Evolutionary conservation across 2,113 vertebrate species (phyloP), one percentile per base, ranked within the genome.

Genomic region (Scartelaos histophorus): DNA sequence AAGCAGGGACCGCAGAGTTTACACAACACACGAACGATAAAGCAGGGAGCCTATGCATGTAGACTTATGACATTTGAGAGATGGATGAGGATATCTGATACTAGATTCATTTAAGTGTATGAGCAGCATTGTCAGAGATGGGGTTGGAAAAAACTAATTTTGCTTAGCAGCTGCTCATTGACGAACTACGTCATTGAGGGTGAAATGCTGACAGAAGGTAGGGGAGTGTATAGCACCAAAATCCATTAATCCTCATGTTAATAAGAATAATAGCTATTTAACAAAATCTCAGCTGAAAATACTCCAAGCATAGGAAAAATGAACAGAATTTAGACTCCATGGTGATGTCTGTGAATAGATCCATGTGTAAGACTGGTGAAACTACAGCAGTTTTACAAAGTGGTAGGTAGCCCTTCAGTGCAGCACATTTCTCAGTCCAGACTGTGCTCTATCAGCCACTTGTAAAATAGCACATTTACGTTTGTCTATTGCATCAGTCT

Each of bases 21-120:
- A 91, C 93, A 93, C 78, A 93, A 94, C 90, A 94, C 84, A 85
- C 78, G 88, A 66, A 71, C 24, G 74, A 85, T 83, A 70, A 86
- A 88, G 82, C 81, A 24, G 12, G 72, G 73, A 76, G 69, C 66
- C 79, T 71, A 74, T 15, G 64, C 64, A 81, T 25, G 54, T 70
- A 78, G 80, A 82, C 75, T 57, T 54, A 81, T 69, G 79, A 78
- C 70, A 82, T 78, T 45, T 70, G 43, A 79, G 67, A 67, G 66
- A 71, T 61, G 76, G 62, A 38, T 65, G 16, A 45, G 58, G 35
- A 69, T 35, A 56, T 47, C 58, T 0, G 56, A 0, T 24, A 67
- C 43, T 65, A 16, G 15, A 25, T 17, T 25, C 5, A 29, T 60
- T 29, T 60, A 0, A 25, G 24, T 7, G 13, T 1, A 61, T 61